These are phyloP conservation scores for Epinotia ramella DNA, from an alignment of 2,888 invertebrate species.

Conservation along the genomic window DNA sequence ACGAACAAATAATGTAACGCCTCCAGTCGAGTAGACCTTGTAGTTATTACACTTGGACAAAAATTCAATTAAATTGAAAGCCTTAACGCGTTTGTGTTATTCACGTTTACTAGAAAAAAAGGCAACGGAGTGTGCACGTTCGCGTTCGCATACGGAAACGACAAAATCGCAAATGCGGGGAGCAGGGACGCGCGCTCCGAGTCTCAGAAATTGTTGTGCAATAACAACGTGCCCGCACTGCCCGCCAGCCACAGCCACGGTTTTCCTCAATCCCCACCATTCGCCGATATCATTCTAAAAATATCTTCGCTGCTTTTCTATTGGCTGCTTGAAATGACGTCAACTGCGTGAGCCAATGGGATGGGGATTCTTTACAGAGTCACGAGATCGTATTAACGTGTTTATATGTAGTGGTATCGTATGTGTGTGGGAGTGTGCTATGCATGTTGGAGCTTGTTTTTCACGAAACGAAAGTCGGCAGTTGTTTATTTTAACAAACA, in stretches of 20 bases:
- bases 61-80: slow-evolving; percentile 11
- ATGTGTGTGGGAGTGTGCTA: slow-evolving; percentile 24
- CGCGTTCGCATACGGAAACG: slow-evolving; percentile 22
- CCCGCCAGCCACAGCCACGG: slow-evolving; percentile 55
- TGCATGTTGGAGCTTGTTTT: slow-evolving; percentile 35
- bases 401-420: slow-evolving; percentile 52
- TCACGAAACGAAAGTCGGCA: slow-evolving; percentile 14
- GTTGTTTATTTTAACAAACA: slow-evolving; percentile 11
- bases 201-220: slow-evolving; percentile 78
- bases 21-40: slow-evolving; percentile 54
- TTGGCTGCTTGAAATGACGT: slow-evolving; percentile 75
- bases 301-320: slow-evolving; percentile 62
- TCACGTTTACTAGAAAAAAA: slow-evolving; percentile 26
- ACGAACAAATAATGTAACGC: slow-evolving; percentile 65
- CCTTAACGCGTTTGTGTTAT: slow-evolving; percentile 28
- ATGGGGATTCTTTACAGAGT: slow-evolving; percentile 56
- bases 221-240: slow-evolving; percentile 60
- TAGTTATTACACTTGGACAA: slow-evolving; percentile 47
- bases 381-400: slow-evolving; percentile 70
- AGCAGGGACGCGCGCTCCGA: slow-evolving; percentile 61
- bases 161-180: slow-evolving; percentile 35
- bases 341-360: slow-evolving; percentile 68
- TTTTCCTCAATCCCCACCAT: slow-evolving; percentile 78
- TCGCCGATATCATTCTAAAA: slow-evolving; percentile 74
- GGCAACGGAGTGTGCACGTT: slow-evolving; percentile 11